A percentile compares a stretch with the other conserved stretches of the same genome.
Evolutionary conservation across 37 sponge, comb jelly and placozoan species (phyloP).

Genomic region (Ianthella basta): DNA sequence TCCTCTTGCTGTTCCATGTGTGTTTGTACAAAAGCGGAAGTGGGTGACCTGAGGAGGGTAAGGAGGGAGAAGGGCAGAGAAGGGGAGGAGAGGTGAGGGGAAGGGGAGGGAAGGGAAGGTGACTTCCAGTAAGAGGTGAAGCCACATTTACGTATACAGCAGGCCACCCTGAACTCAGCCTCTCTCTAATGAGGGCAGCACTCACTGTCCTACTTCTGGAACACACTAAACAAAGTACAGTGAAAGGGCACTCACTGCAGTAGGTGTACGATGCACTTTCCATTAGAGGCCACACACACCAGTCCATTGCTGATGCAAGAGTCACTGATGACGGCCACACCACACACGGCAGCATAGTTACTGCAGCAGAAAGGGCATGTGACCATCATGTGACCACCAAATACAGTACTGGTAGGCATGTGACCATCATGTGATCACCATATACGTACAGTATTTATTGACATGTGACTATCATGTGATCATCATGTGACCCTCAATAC

Average conservation of each 20-base stretch:
- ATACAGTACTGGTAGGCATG: no score
- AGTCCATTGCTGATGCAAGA: slow-evolving; percentile 10
- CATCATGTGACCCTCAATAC: no score
- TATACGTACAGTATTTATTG: no score
- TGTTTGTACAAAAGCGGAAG: no score
- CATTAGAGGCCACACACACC: slow-evolving; percentile 1
- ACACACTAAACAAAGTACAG: no score
- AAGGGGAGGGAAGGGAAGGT: background rate
- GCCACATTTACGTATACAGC: no score
- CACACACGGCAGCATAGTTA: slow-evolving; percentile 10
- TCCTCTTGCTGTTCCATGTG: background rate
- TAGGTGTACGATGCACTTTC: slow-evolving; percentile 12
- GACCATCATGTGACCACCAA: no score
- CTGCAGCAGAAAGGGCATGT: background rate
- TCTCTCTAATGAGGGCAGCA: no score
- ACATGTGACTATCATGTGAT: no score
- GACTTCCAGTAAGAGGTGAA: background rate
- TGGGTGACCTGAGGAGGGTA: background rate
- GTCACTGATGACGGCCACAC: slow-evolving; percentile 17
- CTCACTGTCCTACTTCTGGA: no score
- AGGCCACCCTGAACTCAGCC: no score
- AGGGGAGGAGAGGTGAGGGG: background rate
- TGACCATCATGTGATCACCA: no score
- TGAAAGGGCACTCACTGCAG: slow-evolving; percentile 9
- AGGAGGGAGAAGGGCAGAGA: background rate